Percentiles rank a stretch among this genome's conserved stretches.
Evolutionary conservation across 1,140 invertebrate species (phyloP).

Genomic region (Idris sp.): DNA sequence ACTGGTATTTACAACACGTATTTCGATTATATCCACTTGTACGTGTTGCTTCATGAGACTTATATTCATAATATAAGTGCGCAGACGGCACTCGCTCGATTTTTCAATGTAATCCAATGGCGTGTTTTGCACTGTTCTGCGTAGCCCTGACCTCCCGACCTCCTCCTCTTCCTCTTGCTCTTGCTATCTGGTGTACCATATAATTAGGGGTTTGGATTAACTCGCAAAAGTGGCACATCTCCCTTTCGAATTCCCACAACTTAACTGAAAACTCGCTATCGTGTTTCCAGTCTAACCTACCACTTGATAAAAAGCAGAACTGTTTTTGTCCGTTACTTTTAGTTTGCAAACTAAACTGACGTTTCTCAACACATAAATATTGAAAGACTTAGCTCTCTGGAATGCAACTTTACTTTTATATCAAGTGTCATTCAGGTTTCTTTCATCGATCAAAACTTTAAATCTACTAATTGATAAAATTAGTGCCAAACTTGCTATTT

Average conservation of each 20-base stretch:
- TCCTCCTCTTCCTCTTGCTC: constrained; percentile 37
- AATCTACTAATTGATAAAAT: too few species aligned
- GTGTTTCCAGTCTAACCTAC: neutral
- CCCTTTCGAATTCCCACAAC: constrained; percentile 50
- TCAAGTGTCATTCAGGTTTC: too few species aligned
- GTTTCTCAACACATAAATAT: too few species aligned
- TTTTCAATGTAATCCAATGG: constrained; percentile 63
- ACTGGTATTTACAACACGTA: constrained; percentile 36
- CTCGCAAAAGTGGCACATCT: constrained; percentile 44
- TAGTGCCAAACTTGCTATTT: too few species aligned
- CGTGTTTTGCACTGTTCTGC: constrained; percentile 47
- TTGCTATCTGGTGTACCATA: constrained; percentile 65
- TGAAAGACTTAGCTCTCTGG: too few species aligned
- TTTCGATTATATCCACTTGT: constrained; percentile 20
- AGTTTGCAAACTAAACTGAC: too few species aligned
- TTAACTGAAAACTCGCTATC: constrained; percentile 30
- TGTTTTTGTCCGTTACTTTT: too few species aligned
- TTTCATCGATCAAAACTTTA: too few species aligned
- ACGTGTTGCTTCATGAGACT: constrained; percentile 9
- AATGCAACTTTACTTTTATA: too few species aligned
- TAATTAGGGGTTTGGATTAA: constrained; percentile 66
- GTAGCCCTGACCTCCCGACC: neutral
- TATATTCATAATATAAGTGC: constrained; percentile 32
- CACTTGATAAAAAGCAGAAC: neutral
- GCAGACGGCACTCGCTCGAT: constrained; percentile 44